Percentiles rank a stretch among this genome's conserved stretches.
phyloP scores from a whole-genome alignment of 1,140 invertebrate species.

The Temnothorax nylanderi region DNA sequence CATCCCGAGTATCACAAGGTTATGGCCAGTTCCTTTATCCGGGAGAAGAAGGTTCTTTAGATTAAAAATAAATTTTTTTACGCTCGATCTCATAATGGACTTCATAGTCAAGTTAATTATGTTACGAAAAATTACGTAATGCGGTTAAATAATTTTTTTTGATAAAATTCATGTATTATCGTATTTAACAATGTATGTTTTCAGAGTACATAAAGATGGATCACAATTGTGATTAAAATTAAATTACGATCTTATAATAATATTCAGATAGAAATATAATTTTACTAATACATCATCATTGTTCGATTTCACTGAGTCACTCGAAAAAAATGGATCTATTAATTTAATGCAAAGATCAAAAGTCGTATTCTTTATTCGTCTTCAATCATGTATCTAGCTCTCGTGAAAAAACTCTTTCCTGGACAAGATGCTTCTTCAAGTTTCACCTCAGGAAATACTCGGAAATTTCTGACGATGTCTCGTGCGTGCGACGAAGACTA shows the following conservation, averaged over 20 bases:
- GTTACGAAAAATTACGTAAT: not conserved
- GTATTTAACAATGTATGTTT: too few relatives aligned
- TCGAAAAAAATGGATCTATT: not conserved
- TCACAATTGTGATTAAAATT: not conserved
- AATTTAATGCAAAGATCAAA: not conserved
- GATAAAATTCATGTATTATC: too few relatives aligned
- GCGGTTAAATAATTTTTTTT: too few relatives aligned
- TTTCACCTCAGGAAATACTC: not conserved
- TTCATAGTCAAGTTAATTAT: not conserved
- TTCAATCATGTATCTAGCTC: not conserved
- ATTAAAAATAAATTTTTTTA: not conserved
- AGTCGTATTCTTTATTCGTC: not conserved
- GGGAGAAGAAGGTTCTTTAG: not conserved
- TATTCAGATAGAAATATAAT: not conserved
- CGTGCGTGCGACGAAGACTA: not conserved
- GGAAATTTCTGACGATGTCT: not conserved
- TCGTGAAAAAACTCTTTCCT: constrained; percentile 45
- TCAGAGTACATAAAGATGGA: not conserved
- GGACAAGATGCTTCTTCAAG: constrained; percentile 62
- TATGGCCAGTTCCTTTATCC: constrained; percentile 13
- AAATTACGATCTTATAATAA: not conserved
- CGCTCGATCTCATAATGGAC: not conserved
- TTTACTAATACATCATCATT: not conserved
- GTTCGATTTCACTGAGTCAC: not conserved
- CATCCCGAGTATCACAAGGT: not conserved